phyloP scores from a whole-genome alignment of 2,113 vertebrate species.

The Menidia beryllina region DNA sequence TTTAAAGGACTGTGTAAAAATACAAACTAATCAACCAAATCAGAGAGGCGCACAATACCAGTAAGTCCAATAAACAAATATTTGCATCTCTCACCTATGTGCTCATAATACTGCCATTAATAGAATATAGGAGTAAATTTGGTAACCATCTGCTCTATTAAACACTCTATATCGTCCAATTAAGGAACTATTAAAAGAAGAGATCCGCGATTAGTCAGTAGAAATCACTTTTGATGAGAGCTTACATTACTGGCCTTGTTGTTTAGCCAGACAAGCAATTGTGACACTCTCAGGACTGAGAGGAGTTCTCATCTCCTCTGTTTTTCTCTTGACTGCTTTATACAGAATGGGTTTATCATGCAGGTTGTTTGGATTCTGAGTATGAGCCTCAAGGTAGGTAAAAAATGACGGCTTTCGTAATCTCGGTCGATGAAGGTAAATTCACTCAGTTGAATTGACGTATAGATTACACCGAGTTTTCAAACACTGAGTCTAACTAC shows the following conservation, averaged over 20 bases:
- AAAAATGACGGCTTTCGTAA: neutral
- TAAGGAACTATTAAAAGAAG: constrained; percentile 25
- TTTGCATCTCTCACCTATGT: neutral
- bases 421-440: neutral
- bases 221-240: constrained; percentile 14
- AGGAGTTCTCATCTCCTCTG: neutral
- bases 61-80: no score
- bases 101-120: neutral
- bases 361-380: constrained; percentile 18
- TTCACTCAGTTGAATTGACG: no score
- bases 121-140: neutral
- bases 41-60: no score
- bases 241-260: constrained; percentile 34
- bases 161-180: constrained; percentile 20
- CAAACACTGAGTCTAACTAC: neutral
- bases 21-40: neutral
- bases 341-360: neutral
- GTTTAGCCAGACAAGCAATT: constrained; percentile 18
- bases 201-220: constrained; percentile 14
- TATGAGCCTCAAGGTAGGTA: neutral
- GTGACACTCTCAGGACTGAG: neutral
- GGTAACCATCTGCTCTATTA: neutral
- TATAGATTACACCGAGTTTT: neutral
- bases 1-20: neutral
- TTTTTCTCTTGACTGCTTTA: neutral